Evolutionary conservation across 1,140 invertebrate species (phyloP).

Genomic region (Trissolcus basalis): DNA sequence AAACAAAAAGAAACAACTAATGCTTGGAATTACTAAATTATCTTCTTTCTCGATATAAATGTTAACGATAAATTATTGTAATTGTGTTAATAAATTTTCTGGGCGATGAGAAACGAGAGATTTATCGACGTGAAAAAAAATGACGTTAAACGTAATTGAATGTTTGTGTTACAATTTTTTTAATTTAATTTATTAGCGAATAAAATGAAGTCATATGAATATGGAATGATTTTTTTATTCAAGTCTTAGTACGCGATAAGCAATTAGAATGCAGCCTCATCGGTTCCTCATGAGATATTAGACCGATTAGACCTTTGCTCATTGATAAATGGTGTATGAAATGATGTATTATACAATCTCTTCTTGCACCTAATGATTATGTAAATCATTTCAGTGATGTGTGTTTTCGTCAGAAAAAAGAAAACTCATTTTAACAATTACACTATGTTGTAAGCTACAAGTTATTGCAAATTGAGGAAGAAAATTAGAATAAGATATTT

Average conservation of each 20-base stretch:
- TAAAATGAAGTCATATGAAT: no score
- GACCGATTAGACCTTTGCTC: neutral
- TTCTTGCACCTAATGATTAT: conserved; percentile 11
- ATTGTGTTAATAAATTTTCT: no score
- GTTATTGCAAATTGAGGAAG: neutral
- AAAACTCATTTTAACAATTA: neutral
- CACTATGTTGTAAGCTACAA: neutral
- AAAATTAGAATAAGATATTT: neutral
- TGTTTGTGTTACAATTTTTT: no score
- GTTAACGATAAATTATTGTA: no score
- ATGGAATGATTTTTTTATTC: no score
- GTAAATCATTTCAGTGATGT: conserved; percentile 4
- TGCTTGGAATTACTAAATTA: no score
- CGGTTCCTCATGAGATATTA: neutral
- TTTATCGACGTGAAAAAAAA: no score
- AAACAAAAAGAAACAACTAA: no score
- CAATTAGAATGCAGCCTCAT: neutral
- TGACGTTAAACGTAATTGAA: no score
- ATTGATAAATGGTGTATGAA: neutral
- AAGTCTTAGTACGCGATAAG: neutral
- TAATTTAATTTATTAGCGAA: no score
- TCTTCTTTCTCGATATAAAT: no score
- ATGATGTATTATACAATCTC: conserved; percentile 5
- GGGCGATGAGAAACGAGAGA: no score
- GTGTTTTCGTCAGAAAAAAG: neutral